Evolutionary conservation across 2,797 vertebrate genomes (phyloP), one percentile per base, ranked within the genome.

Genomic region (Pristis pectinata): DNA sequence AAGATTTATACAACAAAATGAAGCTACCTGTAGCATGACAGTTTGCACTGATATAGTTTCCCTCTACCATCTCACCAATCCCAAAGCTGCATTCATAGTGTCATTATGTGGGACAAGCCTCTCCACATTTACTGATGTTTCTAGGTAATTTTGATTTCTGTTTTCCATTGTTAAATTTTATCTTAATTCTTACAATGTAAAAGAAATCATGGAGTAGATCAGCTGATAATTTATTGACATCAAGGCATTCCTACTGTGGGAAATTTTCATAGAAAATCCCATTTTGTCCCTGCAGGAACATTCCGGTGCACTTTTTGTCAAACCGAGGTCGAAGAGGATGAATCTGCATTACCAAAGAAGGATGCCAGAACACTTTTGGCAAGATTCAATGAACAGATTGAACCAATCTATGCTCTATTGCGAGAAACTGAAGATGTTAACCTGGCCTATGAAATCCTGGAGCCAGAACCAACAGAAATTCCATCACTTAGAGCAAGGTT

Each of bases 331-430:
- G 99, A 99, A 95, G 99, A 99, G 95, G 99, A 99, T 83, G 98
- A 98, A 96, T 99, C 99, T 0, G 98, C 98, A 0, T 97, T 98
- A 97, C 98, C 98, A 87, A 98, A 98, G 96, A 98, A 98, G 96
- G 99, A 99, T 10, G 99, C 98, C 27, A 97, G 98, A 96, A 99
- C 99, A 0, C 97, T 98, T 27, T 98, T 99, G 95, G 99, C 99
- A 0, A 98, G 99, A 95, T 99, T 99, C 97, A 99, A 99, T 1
- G 99, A 99, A 96, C 99, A 99, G 97, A 99, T 99, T 8, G 98
- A 99, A 96, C 99, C 99, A 95, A 99, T 99, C 96, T 99, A 99
- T 0, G 98, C 96, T 0, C 96, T 99, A 95, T 97, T 99, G 82
- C 97, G 99, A 0, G 98, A 99, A 96, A 99, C 99, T 0, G 99